Percentiles rank a stretch among this genome's conserved stretches.
Evolutionary conservation across 2,113 vertebrate species (phyloP).

Genomic region (Corythornis cristatus): DNA sequence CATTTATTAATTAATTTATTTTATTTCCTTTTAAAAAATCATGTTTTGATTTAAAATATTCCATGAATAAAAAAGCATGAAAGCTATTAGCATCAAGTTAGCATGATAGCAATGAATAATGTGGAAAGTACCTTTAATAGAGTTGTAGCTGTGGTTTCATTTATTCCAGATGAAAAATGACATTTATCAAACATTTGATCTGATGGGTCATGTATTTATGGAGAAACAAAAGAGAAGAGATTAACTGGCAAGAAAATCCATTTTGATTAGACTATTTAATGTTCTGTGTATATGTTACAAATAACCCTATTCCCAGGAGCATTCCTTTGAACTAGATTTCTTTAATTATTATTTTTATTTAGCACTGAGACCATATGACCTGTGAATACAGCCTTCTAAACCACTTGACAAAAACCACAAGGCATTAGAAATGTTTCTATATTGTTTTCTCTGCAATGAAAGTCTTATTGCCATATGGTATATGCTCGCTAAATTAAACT

Average conservation of each 20-base stretch:
- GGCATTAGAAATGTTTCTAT: background rate
- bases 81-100: constrained; percentile 53
- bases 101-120: constrained; percentile 47
- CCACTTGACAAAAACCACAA: background rate
- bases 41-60: constrained; percentile 54
- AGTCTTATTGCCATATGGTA: background rate
- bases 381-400: constrained; percentile 5
- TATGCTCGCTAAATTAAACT: background rate
- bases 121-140: constrained; percentile 45
- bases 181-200: constrained; percentile 71
- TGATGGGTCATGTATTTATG: constrained; percentile 67
- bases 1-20: constrained; percentile 12
- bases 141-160: constrained; percentile 68
- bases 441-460: background rate
- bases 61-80: constrained; percentile 4
- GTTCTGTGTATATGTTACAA: constrained; percentile 46
- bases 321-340: constrained; percentile 22
- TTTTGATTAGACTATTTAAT: constrained; percentile 64
- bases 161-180: constrained; percentile 72
- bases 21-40: background rate
- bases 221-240: constrained; percentile 66
- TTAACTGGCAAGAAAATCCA: constrained; percentile 69
- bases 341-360: constrained; percentile 67
- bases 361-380: background rate
- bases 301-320: constrained; percentile 37